Evolutionary conservation across 2,888 invertebrate genomes (phyloP), one percentile per base, ranked within the genome.

Genomic region (Eubasilissa splendida): DNA sequence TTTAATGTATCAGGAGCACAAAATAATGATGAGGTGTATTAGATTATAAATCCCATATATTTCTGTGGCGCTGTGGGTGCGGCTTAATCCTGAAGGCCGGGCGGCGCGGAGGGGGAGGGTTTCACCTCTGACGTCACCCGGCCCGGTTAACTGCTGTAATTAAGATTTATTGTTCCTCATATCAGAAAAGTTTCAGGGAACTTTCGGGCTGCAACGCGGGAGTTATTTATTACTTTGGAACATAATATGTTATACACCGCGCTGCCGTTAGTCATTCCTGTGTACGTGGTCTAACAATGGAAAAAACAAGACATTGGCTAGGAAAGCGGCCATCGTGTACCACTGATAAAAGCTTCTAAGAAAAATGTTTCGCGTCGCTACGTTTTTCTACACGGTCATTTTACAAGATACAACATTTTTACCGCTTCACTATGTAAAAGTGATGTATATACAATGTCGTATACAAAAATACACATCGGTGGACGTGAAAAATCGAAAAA

Each of bases 91-190:
- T 10, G 63, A 33, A 63, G 52, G 52, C 68, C n/a, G 42, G 50
- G 31, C n/a, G 76, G 75, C 63, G 12, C 53, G 42, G 7, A 14
- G 68, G 68, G 53, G 33, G 76, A 7, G 65, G 65, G 66, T 50
- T 56, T 50, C 52, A 50, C 77, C 58, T 66, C 78, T 75, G 81
- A 78, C 79, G 79, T 82, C 82, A 80, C 42, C 42, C 77, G 80
- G 66, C 70, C 59, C 77, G 73, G 79, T 76, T 77, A 82, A 80
- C 80, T 77, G 82, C 80, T 77, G 77, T 82, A 82, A 82, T 82
- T 82, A 82, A 82, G 82, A 82, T 82, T 82, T 82, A 82, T 82
- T 77, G 80, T 80, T 77, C 59, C 80, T 82, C 82, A 82, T 82
- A 82, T 82, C 82, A 80, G 82, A 82, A 82, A 80, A 82, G 80